phyloP scores from a whole-genome alignment of 2,113 vertebrate genomes.

The Zapus hudsonius region DNA sequence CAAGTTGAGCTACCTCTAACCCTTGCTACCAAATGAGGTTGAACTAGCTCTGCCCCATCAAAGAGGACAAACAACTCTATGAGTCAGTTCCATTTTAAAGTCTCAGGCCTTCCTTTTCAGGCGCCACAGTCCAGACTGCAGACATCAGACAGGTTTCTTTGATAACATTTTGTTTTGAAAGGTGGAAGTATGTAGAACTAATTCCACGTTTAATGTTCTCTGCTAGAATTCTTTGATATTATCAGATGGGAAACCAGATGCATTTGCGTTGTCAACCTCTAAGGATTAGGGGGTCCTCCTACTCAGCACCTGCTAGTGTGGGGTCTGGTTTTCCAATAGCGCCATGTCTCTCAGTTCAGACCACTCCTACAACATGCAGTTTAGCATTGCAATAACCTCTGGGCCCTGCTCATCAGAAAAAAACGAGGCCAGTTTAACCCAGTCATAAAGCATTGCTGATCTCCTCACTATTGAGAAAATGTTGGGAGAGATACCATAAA shows the following conservation, averaged over 20 bases:
- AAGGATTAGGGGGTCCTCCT: not conserved
- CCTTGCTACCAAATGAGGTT: not conserved
- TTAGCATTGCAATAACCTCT: not conserved
- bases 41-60: not conserved
- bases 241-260: not conserved
- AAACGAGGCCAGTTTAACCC: not conserved
- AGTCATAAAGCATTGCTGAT: not conserved
- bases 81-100: not conserved
- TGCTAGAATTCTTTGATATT: not conserved
- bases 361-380: not conserved
- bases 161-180: constrained; percentile 41
- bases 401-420: not conserved
- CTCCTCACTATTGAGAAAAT: not conserved
- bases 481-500: not conserved
- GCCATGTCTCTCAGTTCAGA: not conserved
- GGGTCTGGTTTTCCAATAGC: not conserved
- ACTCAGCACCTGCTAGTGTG: not conserved
- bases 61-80: not conserved
- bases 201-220: not conserved
- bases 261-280: not conserved
- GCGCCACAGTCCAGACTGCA: not conserved
- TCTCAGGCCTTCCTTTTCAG: not conserved
- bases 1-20: not conserved
- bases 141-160: constrained; percentile 1
- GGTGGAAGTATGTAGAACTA: not conserved